Base-by-base conservation (phyloP, 2,797 vertebrate species). In the Hyperoplus lanceolatus region DNA sequence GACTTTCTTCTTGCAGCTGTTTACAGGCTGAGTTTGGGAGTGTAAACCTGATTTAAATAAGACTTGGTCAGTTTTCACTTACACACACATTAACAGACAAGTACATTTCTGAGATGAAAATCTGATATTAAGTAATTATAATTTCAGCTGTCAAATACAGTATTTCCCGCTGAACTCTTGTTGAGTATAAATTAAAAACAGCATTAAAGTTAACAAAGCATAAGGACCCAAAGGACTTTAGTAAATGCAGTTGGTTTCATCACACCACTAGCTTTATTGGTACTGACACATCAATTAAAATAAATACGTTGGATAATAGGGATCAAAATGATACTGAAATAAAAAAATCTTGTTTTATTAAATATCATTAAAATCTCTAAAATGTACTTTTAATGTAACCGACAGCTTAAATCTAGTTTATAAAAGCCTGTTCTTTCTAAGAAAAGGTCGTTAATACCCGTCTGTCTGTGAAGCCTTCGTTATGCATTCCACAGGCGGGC, bases 401-500 rank as follows among this genome's bases (percentile, higher is more conserved):
- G 70, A 15, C 58, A 56, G 29, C 51, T 75, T 75, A 12, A 56
- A 46, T 63, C 6, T 16, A 11, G 69, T 58, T 55, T 15, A 39
- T 53, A 29, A 77, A 29, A 59, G 21, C 29, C 29, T 13, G 29
- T 58, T 53, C 11, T 16, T 55, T 46, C 1, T 10, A 5, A 60
- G 45, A 51, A 57, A 57, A 70, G 15, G 21, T 29, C 15, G 29
- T 65, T 78, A 42, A n/a, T 76, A 57, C 45, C 51, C 65, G 8
- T 77, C 41, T 81, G 80, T 58, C 70, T 61, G 12, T 1, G 66
- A 62, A 75, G 53, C 65, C n/a, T 42, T 62, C 39, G 41, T 70
- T 70, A 59, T 82, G 81, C 70, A 74, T 86, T 87, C 84, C 82
- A 75, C 77, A 80, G 78, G 74, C 21, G 15, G 64, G 63, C 84